Evolutionary conservation across 2,113 vertebrate species (phyloP), one percentile per base, ranked within the genome.

Genomic region (Irena cyanogastra): DNA sequence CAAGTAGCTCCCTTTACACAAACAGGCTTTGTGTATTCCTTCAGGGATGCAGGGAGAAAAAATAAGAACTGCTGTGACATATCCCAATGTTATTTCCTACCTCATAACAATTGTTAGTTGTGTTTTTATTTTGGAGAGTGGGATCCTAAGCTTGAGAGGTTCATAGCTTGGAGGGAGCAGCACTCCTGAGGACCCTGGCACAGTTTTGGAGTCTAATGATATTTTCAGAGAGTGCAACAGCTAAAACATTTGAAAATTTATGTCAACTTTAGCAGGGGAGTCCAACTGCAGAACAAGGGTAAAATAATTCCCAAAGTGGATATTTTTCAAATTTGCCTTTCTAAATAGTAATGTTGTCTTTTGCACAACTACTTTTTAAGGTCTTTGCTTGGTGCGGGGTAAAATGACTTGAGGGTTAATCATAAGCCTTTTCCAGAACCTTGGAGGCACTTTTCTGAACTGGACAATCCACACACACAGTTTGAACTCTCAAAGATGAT

Each of bases 41-140:
- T 77, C 24, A 24, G 27, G 16, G 13, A 69, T 3, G 18, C 7
- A 56, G 22, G 35, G 16, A 22, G 2, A 22, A 39, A 76, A 69
- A 61, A 16, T 10, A 68, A 41, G 10, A 77, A 53, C 19, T 49
- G 13, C 37, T 45, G 47, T 13, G 33, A 71, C 4, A 42, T 23
- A 68, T 59, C 20, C 39, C 28, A 59, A 7, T 0, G 1, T n/a
- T 53, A 59, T 19, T 3, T 0, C 26, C 39, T 50, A 72, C 10
- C 16, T 71, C 18, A 33, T 31, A 72, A 30, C 11, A 57, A 37
- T 33, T 54, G 11, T 60, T 31, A 54, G 26, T 11, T 68, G 21
- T 33, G 9, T 14, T 83, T 83, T 76, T 12, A 39, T 83, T 86
- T 33, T 27, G 27, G 10, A 16, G 5, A 4, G 4, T n/a, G 11